Base-by-base conservation (phyloP, 2,888 invertebrate genomes). In the Chymomyza fuscimana region DNA sequence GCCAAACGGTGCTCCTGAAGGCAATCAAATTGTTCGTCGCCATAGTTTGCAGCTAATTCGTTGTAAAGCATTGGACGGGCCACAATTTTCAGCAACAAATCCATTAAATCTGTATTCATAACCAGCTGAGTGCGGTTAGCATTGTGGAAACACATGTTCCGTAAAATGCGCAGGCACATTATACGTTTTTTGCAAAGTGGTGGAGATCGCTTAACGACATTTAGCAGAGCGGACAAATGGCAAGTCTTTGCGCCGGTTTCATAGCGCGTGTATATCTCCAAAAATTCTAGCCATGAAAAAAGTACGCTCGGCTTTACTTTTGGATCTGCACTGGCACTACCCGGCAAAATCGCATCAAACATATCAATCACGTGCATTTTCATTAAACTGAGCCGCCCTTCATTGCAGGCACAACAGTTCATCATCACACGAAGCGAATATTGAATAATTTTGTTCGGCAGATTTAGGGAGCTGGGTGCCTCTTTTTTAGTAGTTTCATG, bases 111-210 rank as follows among this genome's bases (percentile, higher is more conserved):
- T 6, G 77, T 71, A 3, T 81, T 87, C 2, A 82, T 77, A 4
- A 91, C 80, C 22, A 92, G 73, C 6, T 84, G 79, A 4, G 82
- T 72, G 6, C 91, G 87, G 69, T 92, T 92, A 59, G 62, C 71
- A 10, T 72, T 80, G n/a, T 79, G 65, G 74, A 92, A 92, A 70
- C 90, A 79, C 90, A 92, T 90, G 81, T 92, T 92, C 32, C 92
- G 87, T 16, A 92, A 69, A 52, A 92, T 90, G 7, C 83, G 85
- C 10, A 92, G 72, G 50, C 89, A 84, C 5, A 88, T 72, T 22
- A 86, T 25, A 0, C 91, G 87, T 4, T 85, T 73, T 1, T 46
- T 54, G 36, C 69, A 67, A 0, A 78, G 63, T 0, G 81, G 76
- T 5, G 74, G 52, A 5, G 78, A 77, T 22, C 86, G 89, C 10